Evolutionary conservation across 2,888 invertebrate species (phyloP).

Genomic region (Beris chalybata): DNA sequence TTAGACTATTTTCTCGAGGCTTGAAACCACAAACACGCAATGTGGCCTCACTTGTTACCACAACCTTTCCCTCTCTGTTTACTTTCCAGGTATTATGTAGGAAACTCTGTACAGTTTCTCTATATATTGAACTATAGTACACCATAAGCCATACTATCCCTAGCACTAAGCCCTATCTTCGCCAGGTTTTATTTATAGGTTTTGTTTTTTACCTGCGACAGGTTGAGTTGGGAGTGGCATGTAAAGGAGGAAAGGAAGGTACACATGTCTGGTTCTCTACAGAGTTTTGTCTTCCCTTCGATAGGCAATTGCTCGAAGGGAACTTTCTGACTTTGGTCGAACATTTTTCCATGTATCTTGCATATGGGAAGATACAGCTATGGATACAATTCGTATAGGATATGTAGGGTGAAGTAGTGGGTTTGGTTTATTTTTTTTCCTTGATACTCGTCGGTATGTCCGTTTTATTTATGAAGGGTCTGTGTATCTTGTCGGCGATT

Average conservation of each 20-base stretch:
- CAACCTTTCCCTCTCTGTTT: slow-evolving; percentile 25
- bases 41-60: slow-evolving; percentile 24
- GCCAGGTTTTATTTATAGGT: too few relatives aligned
- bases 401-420: not conserved
- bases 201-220: too few relatives aligned
- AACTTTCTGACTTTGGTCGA: slow-evolving; percentile 8
- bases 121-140: too few relatives aligned
- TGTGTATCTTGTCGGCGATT: slow-evolving; percentile 1
- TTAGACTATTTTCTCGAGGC: slow-evolving; percentile 9
- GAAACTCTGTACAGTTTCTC: too few relatives aligned
- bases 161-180: too few relatives aligned
- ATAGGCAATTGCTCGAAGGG: slow-evolving; percentile 22
- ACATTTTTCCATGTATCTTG: slow-evolving; percentile 14
- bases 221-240: too few relatives aligned
- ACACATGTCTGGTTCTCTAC: slow-evolving; percentile 5
- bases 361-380: too few relatives aligned
- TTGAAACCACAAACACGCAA: slow-evolving; percentile 30
- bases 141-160: too few relatives aligned
- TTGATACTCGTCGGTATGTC: slow-evolving; percentile 1
- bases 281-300: slow-evolving; percentile 6
- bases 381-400: not conserved
- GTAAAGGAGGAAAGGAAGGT: not conserved
- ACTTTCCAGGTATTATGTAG: not conserved
- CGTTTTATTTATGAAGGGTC: slow-evolving; percentile 12
- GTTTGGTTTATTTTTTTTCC: not conserved